Percentiles rank a stretch among this genome's conserved stretches.
Evolutionary conservation across 2,888 invertebrate genomes (phyloP).

Genomic region (Ophraella communa): DNA sequence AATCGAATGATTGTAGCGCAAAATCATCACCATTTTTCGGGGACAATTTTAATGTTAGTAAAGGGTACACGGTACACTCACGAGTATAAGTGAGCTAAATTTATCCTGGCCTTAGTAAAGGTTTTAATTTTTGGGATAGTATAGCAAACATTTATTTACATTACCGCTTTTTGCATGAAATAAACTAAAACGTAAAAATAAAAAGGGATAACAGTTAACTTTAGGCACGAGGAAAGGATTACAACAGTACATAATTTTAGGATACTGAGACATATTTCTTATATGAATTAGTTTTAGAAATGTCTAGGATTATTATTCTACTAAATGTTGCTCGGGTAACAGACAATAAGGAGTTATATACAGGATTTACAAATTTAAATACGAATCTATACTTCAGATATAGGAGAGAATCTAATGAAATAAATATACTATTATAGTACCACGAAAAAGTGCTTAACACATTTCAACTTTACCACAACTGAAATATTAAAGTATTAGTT

Average conservation of each 20-base stretch:
- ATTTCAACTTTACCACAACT: not conserved
- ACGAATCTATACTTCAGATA: no score
- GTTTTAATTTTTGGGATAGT: not conserved
- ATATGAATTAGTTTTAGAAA: no score
- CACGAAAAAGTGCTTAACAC: not conserved
- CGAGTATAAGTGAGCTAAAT: not conserved
- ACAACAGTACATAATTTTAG: no score
- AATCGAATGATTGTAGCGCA: not conserved
- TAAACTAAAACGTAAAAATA: no score
- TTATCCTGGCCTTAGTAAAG: not conserved
- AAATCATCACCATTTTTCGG: slow-evolving; percentile 27
- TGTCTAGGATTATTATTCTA: no score
- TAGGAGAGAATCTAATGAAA: not conserved
- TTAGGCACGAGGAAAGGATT: no score
- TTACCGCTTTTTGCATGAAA: not conserved
- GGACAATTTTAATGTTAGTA: not conserved
- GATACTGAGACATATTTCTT: no score
- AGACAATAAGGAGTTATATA: no score
- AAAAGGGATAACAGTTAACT: no score
- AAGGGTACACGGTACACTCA: not conserved
- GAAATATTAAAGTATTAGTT: not conserved
- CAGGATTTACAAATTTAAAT: no score
- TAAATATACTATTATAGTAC: not conserved
- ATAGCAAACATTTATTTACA: not conserved
- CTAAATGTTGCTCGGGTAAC: no score